These are phyloP conservation scores for Dicyrtoma fusca DNA, from an alignment of 2,888 invertebrate genomes.

Conservation along the genomic window DNA sequence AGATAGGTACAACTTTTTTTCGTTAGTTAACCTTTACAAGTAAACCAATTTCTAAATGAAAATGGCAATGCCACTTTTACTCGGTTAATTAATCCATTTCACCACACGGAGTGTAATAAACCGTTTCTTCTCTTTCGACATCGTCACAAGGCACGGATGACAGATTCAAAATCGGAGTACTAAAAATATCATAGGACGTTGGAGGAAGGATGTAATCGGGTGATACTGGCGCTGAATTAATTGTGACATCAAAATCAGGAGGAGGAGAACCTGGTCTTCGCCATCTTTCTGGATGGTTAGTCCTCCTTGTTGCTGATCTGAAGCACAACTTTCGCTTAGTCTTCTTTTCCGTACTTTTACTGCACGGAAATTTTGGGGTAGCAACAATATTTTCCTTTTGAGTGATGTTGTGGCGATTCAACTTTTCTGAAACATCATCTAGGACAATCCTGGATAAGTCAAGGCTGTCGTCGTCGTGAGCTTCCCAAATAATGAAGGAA, in stretches of 20 bases:
- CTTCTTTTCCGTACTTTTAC: constrained; percentile 1
- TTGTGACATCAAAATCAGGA: constrained; percentile 14
- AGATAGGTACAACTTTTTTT: too few species aligned
- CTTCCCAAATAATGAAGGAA: constrained; percentile 6
- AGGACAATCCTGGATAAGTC: neutral
- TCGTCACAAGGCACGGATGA: constrained; percentile 11
- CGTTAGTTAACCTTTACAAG: too few species aligned
- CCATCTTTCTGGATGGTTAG: neutral
- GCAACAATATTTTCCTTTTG: neutral
- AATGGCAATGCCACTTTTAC: too few species aligned
- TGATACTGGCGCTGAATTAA: neutral
- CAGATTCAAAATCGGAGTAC: constrained; percentile 21
- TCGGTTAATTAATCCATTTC: neutral
- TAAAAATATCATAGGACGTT: constrained; percentile 12
- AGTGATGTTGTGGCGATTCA: too few species aligned
- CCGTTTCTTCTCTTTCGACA: constrained; percentile 14
- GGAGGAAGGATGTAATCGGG: neutral
- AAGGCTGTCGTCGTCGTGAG: neutral
- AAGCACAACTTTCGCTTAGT: constrained; percentile 12
- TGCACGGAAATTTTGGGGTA: constrained; percentile 4
- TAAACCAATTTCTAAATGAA: too few species aligned
- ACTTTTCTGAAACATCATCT: too few species aligned
- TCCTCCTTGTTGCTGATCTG: neutral
- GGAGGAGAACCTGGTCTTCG: neutral
- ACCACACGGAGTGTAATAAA: constrained; percentile 33